Conservation (phyloP, 2,797 vertebrate genomes). For the Characodon lateralis region DNA sequence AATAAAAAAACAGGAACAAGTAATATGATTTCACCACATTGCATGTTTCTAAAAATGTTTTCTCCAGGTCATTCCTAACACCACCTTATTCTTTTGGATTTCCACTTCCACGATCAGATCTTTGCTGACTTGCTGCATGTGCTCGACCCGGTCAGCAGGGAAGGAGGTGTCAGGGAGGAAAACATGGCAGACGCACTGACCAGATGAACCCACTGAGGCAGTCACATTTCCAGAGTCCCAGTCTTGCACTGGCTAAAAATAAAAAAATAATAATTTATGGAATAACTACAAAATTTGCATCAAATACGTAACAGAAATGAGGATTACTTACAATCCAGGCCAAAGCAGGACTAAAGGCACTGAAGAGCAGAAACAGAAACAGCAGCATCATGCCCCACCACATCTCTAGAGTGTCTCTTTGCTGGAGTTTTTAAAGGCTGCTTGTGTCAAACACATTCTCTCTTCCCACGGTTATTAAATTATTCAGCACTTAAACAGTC, state of each 20-base stretch:
- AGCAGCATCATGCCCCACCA: slow-evolving; percentile 49
- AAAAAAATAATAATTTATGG: background rate
- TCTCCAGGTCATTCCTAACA: background rate
- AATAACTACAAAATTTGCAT: background rate
- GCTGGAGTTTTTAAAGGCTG: slow-evolving; percentile 62
- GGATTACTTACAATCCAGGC: slow-evolving; percentile 70
- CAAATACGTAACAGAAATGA: background rate
- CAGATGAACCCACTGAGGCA: slow-evolving; percentile 73
- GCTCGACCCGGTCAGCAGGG: slow-evolving; percentile 82
- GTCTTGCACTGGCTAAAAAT: slow-evolving; percentile 64
- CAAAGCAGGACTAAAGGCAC: slow-evolving; percentile 43
- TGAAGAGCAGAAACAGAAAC: slow-evolving; percentile 56
- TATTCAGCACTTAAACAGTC: background rate
- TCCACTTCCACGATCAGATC: slow-evolving; percentile 68
- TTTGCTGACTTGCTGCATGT: slow-evolving; percentile 69
- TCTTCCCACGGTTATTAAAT: slow-evolving; percentile 49
- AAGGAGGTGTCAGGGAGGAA: slow-evolving; percentile 85
- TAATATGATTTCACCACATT: background rate
- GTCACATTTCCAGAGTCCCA: slow-evolving; percentile 81
- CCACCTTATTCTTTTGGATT: slow-evolving; percentile 71
- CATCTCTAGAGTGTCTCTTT: slow-evolving; percentile 33
- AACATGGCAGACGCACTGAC: slow-evolving; percentile 84
- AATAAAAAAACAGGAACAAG: background rate
- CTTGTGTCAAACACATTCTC: slow-evolving; percentile 56
- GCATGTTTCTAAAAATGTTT: background rate